These are phyloP conservation scores for Clavelina lepadiformis DNA, from an alignment of 23 tunicate genomes.

Conservation along the genomic window DNA sequence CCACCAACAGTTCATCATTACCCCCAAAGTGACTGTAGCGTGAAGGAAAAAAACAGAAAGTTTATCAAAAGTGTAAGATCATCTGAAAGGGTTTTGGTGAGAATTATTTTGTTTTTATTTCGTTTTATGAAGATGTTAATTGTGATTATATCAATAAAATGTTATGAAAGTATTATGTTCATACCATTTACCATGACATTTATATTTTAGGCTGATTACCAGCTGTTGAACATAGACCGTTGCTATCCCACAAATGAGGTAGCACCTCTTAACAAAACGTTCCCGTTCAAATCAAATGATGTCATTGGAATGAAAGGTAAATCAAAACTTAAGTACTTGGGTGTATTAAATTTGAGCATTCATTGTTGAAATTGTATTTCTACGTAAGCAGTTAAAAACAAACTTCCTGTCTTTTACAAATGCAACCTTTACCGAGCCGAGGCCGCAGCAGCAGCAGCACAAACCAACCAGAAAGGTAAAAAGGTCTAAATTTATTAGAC, in stretches of 20 bases:
- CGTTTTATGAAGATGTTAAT: no score
- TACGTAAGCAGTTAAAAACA: neutral
- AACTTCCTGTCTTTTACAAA: slow-evolving; percentile 28
- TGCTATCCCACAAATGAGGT: slow-evolving; percentile 49
- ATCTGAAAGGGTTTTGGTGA: neutral
- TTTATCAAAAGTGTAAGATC: neutral
- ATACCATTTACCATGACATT: no score
- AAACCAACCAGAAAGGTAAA: slow-evolving; percentile 5
- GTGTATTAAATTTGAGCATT: no score
- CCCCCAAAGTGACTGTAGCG: neutral
- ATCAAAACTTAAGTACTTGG: no score
- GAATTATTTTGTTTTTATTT: no score
- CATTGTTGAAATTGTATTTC: neutral
- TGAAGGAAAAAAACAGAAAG: neutral
- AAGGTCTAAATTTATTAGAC: no score
- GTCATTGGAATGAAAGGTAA: no score
- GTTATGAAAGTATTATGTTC: no score
- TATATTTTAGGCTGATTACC: slow-evolving; percentile 34
- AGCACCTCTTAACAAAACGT: slow-evolving; percentile 21
- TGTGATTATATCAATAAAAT: no score
- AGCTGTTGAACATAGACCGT: slow-evolving; percentile 35
- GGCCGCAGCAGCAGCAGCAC: slow-evolving; percentile 25
- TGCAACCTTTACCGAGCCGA: slow-evolving; percentile 41
- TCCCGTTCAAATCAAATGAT: slow-evolving; percentile 40
- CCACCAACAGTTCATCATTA: slow-evolving; percentile 29